Evolutionary conservation across 2,888 invertebrate genomes (phyloP).

Genomic region (Rhingia campestris): DNA sequence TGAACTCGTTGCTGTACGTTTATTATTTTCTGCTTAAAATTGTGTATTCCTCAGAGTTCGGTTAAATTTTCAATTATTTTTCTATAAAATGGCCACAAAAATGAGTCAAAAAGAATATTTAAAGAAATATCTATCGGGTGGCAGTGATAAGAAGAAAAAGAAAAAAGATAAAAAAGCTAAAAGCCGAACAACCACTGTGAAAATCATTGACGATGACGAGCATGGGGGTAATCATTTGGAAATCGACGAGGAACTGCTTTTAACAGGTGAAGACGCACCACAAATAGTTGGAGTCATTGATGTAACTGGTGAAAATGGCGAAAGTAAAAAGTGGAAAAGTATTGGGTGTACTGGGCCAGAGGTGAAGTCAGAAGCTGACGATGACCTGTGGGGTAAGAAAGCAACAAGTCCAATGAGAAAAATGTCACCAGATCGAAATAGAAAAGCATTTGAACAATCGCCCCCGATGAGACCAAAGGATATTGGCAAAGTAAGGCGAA

Average conservation of each 20-base stretch:
- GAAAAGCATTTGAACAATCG: slow-evolving; percentile 32
- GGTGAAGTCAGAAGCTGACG: slow-evolving; percentile 26
- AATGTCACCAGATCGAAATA: slow-evolving; percentile 13
- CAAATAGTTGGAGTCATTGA: slow-evolving; percentile 94
- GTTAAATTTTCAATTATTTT: background rate
- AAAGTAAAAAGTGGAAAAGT: slow-evolving; percentile 80
- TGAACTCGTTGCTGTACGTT: slow-evolving; percentile 2
- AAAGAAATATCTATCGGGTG: slow-evolving; percentile 88
- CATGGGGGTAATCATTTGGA: slow-evolving; percentile 83
- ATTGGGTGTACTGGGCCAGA: slow-evolving; percentile 76
- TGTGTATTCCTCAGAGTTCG: slow-evolving; percentile 38
- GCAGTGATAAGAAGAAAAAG: slow-evolving; percentile 86
- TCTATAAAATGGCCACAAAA: slow-evolving; percentile 76
- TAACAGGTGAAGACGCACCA: slow-evolving; percentile 93
- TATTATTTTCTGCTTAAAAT: slow-evolving; percentile 37
- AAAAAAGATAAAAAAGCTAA: slow-evolving; percentile 87
- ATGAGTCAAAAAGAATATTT: slow-evolving; percentile 91
- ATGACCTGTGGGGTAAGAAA: slow-evolving; percentile 78
- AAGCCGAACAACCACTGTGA: slow-evolving; percentile 83
- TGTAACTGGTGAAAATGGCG: slow-evolving; percentile 83
- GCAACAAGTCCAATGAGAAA: slow-evolving; percentile 34
- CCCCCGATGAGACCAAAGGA: background rate
- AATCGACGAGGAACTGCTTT: slow-evolving; percentile 85
- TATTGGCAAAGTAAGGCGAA: background rate
- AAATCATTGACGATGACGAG: slow-evolving; percentile 92